Evolutionary conservation across 2,888 invertebrate species (phyloP), one percentile per base, ranked within the genome.

Genomic region (Andrena fulva): DNA sequence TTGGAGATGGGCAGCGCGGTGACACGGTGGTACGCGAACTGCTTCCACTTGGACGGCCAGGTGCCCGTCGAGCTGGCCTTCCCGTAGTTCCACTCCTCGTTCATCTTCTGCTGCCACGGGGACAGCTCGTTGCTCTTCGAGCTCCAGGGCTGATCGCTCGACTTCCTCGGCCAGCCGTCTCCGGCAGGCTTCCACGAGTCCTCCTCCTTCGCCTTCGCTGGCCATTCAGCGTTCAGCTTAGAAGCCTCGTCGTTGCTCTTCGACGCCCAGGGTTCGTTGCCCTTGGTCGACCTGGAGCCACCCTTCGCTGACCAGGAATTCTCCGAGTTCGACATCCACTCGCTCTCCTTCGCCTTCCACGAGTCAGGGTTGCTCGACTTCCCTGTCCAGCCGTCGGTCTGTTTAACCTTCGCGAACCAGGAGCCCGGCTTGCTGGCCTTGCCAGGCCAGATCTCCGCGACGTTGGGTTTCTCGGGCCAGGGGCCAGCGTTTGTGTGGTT

Each of bases 21-120:
- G 0, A 93, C 92, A 52, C 91, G 89, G 82, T 93, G 93, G 68
- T 93, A 93, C 0, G 92, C 91, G 75, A 93, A 93, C 74, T 93
- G 93, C 63, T 93, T 92, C 93, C 93, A 93, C 71, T 92, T 93
- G 12, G 88, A 74, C 0, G 92, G 91, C 93, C 92, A 92, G 84
- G 89, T 27, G 79, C 87, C 50, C 82, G 76, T 70, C 4, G 75
- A 54, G 12, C 78, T 77, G 2, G 72, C 50, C 2, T 87, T 82
- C 48, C 81, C 85, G 31, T 89, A 85, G 42, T 85, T 91, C 92
- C 92, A 92, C 24, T 92, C 89, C 67, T 85, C 90, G 69, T 79
- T 82, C 4, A 82, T 79, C 68, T 87, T 88, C 31, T 73, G 77
- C 5, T 84, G 77, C 86, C 87, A 89, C 1, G 84, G n/a, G 0